phyloP scores from a whole-genome alignment of 2,797 vertebrate genomes.

The Lemur catta region DNA sequence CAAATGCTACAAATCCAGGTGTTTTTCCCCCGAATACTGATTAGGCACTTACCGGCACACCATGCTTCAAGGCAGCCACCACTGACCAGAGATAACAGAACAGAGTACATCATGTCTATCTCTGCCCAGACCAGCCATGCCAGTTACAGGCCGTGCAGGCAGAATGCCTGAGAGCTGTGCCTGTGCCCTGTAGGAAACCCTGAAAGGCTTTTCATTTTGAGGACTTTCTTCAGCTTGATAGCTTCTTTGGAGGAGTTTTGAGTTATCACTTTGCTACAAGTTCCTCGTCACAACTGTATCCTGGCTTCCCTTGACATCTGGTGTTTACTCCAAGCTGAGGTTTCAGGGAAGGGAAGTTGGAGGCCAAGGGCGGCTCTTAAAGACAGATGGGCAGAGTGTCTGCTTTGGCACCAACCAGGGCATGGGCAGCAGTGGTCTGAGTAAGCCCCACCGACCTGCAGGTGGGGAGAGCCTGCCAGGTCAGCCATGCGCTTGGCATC shows the following conservation, averaged over 20 bases:
- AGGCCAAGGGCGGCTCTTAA: constrained; percentile 50
- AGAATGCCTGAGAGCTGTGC: background rate
- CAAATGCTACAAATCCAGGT: background rate
- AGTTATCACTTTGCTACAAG: background rate
- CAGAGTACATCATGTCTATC: background rate
- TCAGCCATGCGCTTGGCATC: constrained; percentile 37
- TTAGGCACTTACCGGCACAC: background rate
- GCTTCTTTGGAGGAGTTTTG: background rate
- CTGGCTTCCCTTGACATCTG: constrained; percentile 68
- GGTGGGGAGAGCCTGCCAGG: constrained; percentile 55
- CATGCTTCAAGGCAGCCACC: background rate
- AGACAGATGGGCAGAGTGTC: constrained; percentile 65
- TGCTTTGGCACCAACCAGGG: constrained; percentile 56
- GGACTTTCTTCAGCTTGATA: background rate
- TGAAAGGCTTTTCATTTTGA: background rate
- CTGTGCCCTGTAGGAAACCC: background rate
- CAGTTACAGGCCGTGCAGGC: background rate
- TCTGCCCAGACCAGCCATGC: background rate
- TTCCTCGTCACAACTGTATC: constrained; percentile 40
- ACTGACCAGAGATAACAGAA: background rate
- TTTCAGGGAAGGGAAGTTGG: constrained; percentile 51
- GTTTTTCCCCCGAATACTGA: background rate
- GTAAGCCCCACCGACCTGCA: constrained; percentile 39
- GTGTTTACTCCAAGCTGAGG: constrained; percentile 64
- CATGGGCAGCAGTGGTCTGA: background rate